phyloP scores from a whole-genome alignment of 2,113 vertebrate species.

The Anhinga anhinga region DNA sequence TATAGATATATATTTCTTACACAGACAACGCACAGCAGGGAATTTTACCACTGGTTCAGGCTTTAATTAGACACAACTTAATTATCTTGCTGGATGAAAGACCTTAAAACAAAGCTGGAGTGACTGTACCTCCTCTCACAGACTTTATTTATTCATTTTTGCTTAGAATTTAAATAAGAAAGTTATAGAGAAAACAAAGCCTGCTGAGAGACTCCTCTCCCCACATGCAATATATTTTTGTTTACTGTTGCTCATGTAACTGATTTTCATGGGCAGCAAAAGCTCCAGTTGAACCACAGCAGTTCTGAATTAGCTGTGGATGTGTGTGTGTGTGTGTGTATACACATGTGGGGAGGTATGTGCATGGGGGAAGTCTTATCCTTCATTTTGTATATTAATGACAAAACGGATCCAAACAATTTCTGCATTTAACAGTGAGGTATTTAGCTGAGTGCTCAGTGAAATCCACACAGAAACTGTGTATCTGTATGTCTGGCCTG shows the following conservation, averaged over 20 bases:
- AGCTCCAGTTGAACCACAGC: not conserved
- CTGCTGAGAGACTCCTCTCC: not conserved
- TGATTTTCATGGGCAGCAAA: not conserved
- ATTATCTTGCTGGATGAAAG: not conserved
- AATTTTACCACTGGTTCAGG: not conserved
- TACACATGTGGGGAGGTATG: not conserved
- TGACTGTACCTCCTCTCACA: not conserved
- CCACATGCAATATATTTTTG: not conserved
- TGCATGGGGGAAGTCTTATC: not conserved
- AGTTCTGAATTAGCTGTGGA: not conserved
- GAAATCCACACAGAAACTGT: not conserved
- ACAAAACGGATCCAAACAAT: not conserved
- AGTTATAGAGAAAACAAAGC: not conserved
- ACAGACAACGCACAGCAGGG: not conserved
- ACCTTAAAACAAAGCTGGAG: not conserved
- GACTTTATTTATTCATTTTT: not conserved
- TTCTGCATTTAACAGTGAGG: not conserved
- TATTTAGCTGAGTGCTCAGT: not conserved
- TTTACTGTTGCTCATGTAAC: not conserved
- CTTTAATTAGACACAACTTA: not conserved
- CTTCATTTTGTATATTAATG: not conserved
- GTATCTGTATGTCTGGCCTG: not conserved
- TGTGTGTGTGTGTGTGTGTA: not conserved
- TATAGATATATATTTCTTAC: not conserved
- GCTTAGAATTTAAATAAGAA: not conserved